Base-by-base conservation (phyloP, 2,797 vertebrate genomes). In the Tenualosa ilisha region DNA sequence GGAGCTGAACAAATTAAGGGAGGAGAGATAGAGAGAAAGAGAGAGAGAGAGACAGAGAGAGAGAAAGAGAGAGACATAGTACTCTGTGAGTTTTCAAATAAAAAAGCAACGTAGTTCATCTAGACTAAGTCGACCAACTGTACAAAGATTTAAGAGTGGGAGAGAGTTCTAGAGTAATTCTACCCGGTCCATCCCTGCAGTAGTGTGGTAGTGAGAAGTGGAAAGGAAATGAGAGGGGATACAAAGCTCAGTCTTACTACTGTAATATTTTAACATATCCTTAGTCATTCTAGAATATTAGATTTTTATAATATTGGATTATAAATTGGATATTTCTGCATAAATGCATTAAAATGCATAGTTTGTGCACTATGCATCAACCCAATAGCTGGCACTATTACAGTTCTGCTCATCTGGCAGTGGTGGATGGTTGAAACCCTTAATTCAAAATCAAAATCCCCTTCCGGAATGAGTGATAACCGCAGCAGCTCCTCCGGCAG, bases 21-120 rank as follows among this genome's bases (percentile, higher is more conserved):
- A 72, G 65, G 65, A 72, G 65, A 72, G 65, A 37, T 26, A 72
- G 26, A 72, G 65, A 68, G 24, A 68, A 24, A 68, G 24, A 68
- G 63, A 68, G 63, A 68, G 63, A 68, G 63, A 31, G 63, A 68
- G 24, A 31, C 24, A 68, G 63, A 68, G 63, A 68, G 63, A 68
- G 9, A 26, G 61, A n/a, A 15, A 2, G 59, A 1, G 59, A n/a
- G 59, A n/a, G 59, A 63, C 7, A 63, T 3, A 63, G 59, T 20
- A 31, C 1, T 31, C 31, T 31, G 31, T 31, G 31, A 31, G 31
- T 31, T 31, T 31, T 31, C 31, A 17, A 61, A 17, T 11, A 0
- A 61, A 3, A 61, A 22, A 56, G 3, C 46, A 46, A 46, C 46
- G 3, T 46, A 46, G 46, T 46, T 46, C 46, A 46, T 46, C 46